These are phyloP conservation scores for Habrosyne pyritoides DNA, from an alignment of 2,888 invertebrate genomes.

Conservation along the genomic window DNA sequence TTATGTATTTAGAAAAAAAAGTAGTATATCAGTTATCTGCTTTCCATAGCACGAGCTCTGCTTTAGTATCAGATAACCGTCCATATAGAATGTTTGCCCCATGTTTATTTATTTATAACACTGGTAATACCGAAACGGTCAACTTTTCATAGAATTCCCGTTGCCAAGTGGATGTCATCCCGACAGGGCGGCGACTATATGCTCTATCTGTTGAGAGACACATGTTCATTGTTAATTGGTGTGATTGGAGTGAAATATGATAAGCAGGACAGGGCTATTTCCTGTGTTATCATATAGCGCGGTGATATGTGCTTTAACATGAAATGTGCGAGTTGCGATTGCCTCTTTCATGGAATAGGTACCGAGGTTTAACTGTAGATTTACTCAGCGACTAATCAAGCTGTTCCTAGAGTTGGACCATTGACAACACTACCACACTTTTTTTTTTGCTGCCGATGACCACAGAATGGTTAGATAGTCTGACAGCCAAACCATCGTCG, in stretches of 20 bases:
- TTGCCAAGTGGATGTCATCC: not conserved
- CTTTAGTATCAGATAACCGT: no score
- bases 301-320: slow-evolving; percentile 24
- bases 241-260: slow-evolving; percentile 58
- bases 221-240: slow-evolving; percentile 27
- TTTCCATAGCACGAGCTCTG: no score
- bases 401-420: no score
- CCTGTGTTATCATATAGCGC: slow-evolving; percentile 59
- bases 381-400: not conserved
- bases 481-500: no score
- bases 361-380: not conserved
- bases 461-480: no score
- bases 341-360: not conserved
- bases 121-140: not conserved
- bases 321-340: slow-evolving; percentile 15
- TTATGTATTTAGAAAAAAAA: no score
- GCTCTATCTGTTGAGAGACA: slow-evolving; percentile 20
- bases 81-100: no score
- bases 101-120: no score
- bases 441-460: no score
- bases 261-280: slow-evolving; percentile 61
- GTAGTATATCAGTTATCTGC: no score
- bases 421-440: no score
- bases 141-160: not conserved
- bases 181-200: slow-evolving; percentile 6